Percentiles rank a stretch among this genome's conserved stretches.
Evolutionary conservation across 2,797 vertebrate genomes (phyloP).

Genomic region (Scolopax bukidnonensis): DNA sequence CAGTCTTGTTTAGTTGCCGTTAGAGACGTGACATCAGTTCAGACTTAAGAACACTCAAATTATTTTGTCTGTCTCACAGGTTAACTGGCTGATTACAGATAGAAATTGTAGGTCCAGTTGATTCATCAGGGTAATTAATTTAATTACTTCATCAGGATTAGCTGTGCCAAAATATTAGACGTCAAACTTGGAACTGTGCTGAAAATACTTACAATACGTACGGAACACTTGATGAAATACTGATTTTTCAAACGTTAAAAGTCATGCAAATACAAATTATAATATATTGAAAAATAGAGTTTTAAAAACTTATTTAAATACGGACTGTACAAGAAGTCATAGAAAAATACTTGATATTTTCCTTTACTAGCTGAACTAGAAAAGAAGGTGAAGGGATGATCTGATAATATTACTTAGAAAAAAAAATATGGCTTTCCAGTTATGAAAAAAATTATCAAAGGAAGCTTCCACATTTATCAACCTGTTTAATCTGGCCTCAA

Average conservation of each 20-base stretch:
- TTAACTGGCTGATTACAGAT: constrained; percentile 48
- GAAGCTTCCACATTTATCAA: neutral
- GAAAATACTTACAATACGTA: neutral
- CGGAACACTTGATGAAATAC: neutral
- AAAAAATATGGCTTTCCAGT: neutral
- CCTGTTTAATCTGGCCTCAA: neutral
- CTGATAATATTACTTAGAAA: neutral
- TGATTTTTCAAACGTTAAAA: neutral
- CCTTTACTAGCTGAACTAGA: neutral
- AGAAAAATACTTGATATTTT: neutral
- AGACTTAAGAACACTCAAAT: constrained; percentile 36
- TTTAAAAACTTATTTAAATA: neutral
- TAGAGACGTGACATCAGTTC: constrained; percentile 14
- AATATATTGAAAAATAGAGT: neutral
- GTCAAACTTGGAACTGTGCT: neutral
- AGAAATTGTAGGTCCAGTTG: constrained; percentile 40
- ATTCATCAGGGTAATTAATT: constrained; percentile 59
- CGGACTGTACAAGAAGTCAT: neutral
- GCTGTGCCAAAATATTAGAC: constrained; percentile 2
- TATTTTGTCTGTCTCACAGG: constrained; percentile 32
- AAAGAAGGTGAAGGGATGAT: neutral
- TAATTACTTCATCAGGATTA: constrained; percentile 34
- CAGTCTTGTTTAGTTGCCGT: constrained; percentile 1
- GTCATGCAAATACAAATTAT: neutral
- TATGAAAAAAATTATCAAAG: neutral